Evolutionary conservation across 2,888 invertebrate species (phyloP).

Genomic region (Glaucopsyche alexis): DNA sequence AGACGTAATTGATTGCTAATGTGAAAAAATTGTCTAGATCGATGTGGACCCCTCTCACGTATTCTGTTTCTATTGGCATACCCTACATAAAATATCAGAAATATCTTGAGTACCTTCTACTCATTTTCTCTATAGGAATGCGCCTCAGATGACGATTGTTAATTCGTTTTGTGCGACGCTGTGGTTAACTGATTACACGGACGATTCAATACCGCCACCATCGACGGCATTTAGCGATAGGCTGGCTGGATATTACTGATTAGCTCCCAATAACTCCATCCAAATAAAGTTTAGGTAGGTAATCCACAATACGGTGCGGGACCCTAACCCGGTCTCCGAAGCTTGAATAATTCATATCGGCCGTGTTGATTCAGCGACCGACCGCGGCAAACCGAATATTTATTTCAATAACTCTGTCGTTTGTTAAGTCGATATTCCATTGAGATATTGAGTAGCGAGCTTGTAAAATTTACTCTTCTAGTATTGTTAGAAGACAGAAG

Average conservation of each 20-base stretch:
- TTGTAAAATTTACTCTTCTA: background rate
- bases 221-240: too few species aligned
- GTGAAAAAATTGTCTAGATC: background rate
- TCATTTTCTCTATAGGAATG: too few species aligned
- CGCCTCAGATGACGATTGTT: too few species aligned
- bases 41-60: background rate
- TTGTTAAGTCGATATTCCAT: slow-evolving; percentile 13
- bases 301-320: background rate
- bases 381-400: slow-evolving; percentile 42
- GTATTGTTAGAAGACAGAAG: too few species aligned
- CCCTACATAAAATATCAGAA: background rate
- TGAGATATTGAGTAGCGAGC: background rate
- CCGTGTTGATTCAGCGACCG: slow-evolving; percentile 67
- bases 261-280: too few species aligned
- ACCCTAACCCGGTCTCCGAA: background rate
- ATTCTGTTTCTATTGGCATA: background rate
- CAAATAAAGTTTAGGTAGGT: too few species aligned
- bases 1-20: slow-evolving; percentile 5
- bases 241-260: too few species aligned
- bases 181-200: too few species aligned
- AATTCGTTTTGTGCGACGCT: too few species aligned
- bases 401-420: background rate
- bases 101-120: background rate
- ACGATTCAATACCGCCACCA: too few species aligned
- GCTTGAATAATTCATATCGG: slow-evolving; percentile 63